Conservation (phyloP, 2,888 invertebrate genomes). For the Eumacrocentrus americanus region DNA sequence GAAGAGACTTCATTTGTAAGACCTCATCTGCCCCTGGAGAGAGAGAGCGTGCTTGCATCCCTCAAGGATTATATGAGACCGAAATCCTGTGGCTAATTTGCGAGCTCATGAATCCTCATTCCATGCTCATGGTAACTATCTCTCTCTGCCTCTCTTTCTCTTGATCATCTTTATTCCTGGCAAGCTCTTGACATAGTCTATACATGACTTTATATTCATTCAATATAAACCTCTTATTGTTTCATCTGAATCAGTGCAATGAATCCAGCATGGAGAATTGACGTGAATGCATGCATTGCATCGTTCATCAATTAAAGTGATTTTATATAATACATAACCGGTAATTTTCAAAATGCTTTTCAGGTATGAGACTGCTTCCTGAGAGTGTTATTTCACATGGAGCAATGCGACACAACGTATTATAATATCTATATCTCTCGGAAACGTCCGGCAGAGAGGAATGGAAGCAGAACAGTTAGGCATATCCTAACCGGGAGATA, state of each 20-base stretch:
- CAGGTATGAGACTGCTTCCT: background rate
- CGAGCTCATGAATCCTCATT: conserved; percentile 48
- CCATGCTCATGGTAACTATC: too few relatives aligned
- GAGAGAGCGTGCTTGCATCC: conserved; percentile 45
- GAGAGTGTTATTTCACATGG: background rate
- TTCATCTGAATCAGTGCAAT: too few relatives aligned
- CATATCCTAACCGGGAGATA: conserved; percentile 57
- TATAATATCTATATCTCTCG: conserved; percentile 52
- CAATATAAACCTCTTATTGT: too few relatives aligned
- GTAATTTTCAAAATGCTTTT: conserved; percentile 24
- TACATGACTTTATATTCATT: too few relatives aligned
- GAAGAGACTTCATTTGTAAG: conserved; percentile 55
- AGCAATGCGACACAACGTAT: conserved; percentile 10
- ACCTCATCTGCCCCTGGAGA: conserved; percentile 47
- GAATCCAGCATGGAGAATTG: too few relatives aligned
- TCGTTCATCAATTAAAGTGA: conserved; percentile 8
- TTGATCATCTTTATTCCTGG: too few relatives aligned
- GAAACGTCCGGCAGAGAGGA: conserved; percentile 56
- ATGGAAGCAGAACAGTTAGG: conserved; percentile 57
- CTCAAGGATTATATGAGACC: conserved; percentile 56
- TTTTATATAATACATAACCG: conserved; percentile 17
- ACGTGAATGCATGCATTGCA: too few relatives aligned
- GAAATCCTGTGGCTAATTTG: conserved; percentile 60
- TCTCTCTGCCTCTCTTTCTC: background rate
- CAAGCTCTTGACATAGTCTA: too few relatives aligned